Evolutionary conservation across 2,888 invertebrate species (phyloP), one percentile per base, ranked within the genome.

Genomic region (Oligia fasciuncula): DNA sequence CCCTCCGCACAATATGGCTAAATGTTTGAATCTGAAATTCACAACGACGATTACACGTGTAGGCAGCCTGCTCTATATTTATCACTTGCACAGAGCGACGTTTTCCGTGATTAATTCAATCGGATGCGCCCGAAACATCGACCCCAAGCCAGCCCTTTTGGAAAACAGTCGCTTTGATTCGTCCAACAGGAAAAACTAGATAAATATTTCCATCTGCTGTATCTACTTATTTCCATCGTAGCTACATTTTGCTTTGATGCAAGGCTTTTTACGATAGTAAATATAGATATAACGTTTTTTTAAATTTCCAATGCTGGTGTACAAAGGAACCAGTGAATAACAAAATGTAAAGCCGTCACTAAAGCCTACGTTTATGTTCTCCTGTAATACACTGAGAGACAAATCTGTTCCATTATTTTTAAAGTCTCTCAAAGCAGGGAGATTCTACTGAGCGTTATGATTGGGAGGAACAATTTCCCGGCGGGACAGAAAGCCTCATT

Each of bases 401-500:
- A 94, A 95, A 95, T 94, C 93, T 93, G 92, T 92, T 91, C 92
- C 93, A 94, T 95, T 93, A 93, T 94, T 95, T 89, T 95, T 93
- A 93, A 94, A 96, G 94, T 94, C 92, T 93, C 93, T 94, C 92
- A 94, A 93, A 95, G 93, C 92, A 92, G 93, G 92, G 92, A 93
- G 94, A 94, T 95, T 94, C 91, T 92, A 93, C 93, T 94, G 93
- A 94, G 93, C 94, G 94, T 94, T 95, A 95, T 96, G 95, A 95
- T 96, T 95, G 94, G 94, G 92, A 94, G 94, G 95, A 94, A 95
- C 95, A 95, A 96, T 96, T 96, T 96, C 96, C 96, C 96, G 95
- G 88, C 93, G 95, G 96, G 93, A 93, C 95, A 94, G 95, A 94
- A 94, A 93, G 93, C 92, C 95, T 96, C 96, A 96, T 97, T 97